These are phyloP conservation scores for Ectropis grisescens DNA, from an alignment of 1,140 invertebrate genomes.

Conservation along the genomic window DNA sequence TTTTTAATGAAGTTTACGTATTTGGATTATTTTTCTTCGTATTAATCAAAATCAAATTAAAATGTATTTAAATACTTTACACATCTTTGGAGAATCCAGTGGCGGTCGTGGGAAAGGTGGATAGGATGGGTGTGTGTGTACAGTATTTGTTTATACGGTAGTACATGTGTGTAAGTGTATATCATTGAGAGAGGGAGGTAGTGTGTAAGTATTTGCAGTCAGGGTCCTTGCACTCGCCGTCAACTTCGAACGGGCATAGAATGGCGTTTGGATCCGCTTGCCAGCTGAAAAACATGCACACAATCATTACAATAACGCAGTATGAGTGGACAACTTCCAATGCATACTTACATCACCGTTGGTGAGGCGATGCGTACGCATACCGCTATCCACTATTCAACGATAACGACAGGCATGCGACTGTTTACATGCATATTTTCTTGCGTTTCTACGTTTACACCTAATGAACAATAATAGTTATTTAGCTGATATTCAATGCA, in stretches of 20 bases:
- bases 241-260: constrained; percentile 63
- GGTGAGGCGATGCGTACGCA: constrained; percentile 43
- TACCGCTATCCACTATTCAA: constrained; percentile 29
- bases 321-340: constrained; percentile 23
- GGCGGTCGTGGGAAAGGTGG: constrained; percentile 7
- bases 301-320: constrained; percentile 6
- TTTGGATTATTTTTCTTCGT: too few species aligned
- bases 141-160: constrained; percentile 16
- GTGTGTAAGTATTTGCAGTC: constrained; percentile 65
- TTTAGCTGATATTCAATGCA: too few species aligned
- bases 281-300: constrained; percentile 54
- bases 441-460: constrained; percentile 16
- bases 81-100: constrained; percentile 31
- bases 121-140: constrained; percentile 8
- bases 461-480: constrained; percentile 9
- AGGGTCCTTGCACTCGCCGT: constrained; percentile 61
- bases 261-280: constrained; percentile 55
- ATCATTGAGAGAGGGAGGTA: constrained; percentile 35
- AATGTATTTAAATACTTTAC: constrained; percentile 44
- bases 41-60: neutral
- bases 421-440: constrained; percentile 15
- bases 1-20: too few species aligned
- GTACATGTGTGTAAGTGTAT: constrained; percentile 19
- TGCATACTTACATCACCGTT: constrained; percentile 49
- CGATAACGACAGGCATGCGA: constrained; percentile 11